A percentile compares a stretch with the other conserved stretches of the same genome.
Evolutionary conservation across 2,888 invertebrate species (phyloP).

Genomic region (Dromius quadrimaculatus): DNA sequence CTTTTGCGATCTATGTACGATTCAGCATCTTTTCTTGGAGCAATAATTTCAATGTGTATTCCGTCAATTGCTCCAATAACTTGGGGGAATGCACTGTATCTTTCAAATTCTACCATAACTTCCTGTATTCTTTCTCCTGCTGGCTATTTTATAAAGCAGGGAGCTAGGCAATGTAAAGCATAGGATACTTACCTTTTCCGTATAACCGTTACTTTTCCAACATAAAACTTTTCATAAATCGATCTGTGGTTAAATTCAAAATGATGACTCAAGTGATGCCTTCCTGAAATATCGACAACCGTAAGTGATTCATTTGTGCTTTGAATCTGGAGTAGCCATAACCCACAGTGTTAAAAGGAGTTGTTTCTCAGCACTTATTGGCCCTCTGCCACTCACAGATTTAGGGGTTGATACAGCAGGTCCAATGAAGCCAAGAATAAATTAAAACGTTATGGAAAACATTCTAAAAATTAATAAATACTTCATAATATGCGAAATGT

Average conservation of each 20-base stretch:
- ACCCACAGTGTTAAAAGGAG: background rate
- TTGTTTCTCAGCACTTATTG: too few species aligned
- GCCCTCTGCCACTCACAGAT: too few species aligned
- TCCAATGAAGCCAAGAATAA: background rate
- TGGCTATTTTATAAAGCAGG: background rate
- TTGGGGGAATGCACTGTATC: background rate
- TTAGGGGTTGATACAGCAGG: background rate
- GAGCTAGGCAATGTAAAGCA: background rate
- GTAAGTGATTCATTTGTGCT: background rate
- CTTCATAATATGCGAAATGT: too few species aligned
- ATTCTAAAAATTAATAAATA: background rate
- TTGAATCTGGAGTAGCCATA: background rate
- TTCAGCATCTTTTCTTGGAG: background rate
- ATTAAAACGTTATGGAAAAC: background rate
- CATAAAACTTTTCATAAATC: background rate
- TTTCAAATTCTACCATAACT: too few species aligned
- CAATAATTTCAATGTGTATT: background rate
- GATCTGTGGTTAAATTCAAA: background rate
- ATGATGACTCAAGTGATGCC: background rate
- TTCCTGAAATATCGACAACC: background rate
- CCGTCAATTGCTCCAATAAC: background rate
- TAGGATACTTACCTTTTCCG: background rate
- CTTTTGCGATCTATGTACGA: background rate
- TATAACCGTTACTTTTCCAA: background rate
- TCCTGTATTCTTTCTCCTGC: background rate